Evolutionary conservation across 2,888 invertebrate genomes (phyloP).

Genomic region (Acronicta alni): DNA sequence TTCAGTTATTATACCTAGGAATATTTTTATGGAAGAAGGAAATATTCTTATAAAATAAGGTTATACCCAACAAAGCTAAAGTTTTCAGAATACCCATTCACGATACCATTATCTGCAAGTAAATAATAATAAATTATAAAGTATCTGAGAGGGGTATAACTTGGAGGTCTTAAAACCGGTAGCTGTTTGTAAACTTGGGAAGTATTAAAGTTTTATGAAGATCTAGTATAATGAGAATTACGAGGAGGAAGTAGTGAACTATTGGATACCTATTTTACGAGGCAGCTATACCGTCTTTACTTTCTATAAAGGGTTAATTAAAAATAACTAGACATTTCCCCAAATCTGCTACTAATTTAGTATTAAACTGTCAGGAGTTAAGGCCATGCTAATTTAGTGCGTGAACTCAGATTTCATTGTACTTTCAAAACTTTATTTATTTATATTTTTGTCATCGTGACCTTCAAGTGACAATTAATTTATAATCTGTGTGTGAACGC

Average conservation of each 20-base stretch:
- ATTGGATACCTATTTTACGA: conserved; percentile 35
- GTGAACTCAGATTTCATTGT: too few relatives aligned
- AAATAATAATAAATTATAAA: conserved; percentile 19
- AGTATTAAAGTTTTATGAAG: conserved; percentile 49
- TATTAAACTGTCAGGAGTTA: too few relatives aligned
- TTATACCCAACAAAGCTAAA: neutral
- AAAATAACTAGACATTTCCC: too few relatives aligned
- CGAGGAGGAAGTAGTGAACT: conserved; percentile 35
- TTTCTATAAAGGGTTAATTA: conserved; percentile 26
- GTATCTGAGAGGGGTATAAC: conserved; percentile 2
- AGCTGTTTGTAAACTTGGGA: conserved; percentile 32
- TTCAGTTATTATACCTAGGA: too few relatives aligned
- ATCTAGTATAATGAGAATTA: conserved; percentile 45
- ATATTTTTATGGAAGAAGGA: neutral
- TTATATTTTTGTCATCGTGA: conserved; percentile 3
- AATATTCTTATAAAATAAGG: neutral
- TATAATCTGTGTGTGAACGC: too few relatives aligned
- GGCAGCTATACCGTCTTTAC: conserved; percentile 14
- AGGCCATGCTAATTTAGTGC: too few relatives aligned
- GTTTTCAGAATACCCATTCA: neutral
- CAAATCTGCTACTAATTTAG: too few relatives aligned
- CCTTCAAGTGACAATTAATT: neutral
- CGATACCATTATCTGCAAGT: neutral
- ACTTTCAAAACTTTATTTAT: too few relatives aligned
- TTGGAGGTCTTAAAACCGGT: conserved; percentile 20